Evolutionary conservation across 2,888 invertebrate species (phyloP).

Genomic region (Megaustenia siamemsis): DNA sequence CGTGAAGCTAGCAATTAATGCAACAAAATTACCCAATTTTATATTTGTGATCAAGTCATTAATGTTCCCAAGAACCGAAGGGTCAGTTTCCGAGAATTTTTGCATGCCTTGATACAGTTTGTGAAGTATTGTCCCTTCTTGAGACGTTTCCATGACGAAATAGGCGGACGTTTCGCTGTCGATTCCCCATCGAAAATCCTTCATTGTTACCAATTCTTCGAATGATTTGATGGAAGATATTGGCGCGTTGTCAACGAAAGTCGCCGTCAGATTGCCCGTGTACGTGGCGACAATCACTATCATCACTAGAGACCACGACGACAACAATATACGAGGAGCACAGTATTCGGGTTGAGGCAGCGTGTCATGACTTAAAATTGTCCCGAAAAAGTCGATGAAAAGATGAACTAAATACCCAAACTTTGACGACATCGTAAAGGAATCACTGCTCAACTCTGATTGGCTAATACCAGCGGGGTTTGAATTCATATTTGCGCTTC

Average conservation of each 20-base stretch:
- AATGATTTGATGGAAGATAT: background rate
- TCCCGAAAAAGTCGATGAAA: constrained; percentile 16
- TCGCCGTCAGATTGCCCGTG: constrained; percentile 27
- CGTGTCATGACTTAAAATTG: background rate
- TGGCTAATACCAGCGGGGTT: background rate
- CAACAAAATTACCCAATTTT: background rate
- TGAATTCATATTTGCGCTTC: no score
- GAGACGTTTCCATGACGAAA: background rate
- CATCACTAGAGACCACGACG: constrained; percentile 4
- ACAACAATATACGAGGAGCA: background rate
- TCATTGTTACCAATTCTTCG: background rate
- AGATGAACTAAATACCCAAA: constrained; percentile 19
- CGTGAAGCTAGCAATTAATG: constrained; percentile 8
- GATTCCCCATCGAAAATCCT: constrained; percentile 2
- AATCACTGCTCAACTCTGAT: background rate
- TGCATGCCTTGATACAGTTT: background rate
- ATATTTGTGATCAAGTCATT: background rate
- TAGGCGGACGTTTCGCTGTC: background rate
- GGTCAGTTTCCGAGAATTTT: constrained; percentile 7
- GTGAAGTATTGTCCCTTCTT: background rate
- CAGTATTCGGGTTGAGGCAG: background rate
- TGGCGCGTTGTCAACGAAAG: background rate
- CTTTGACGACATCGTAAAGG: background rate
- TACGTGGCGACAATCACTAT: background rate
- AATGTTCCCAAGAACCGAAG: background rate